Conservation (phyloP, 2,797 vertebrate genomes). For the Pseudotriccus pelzelni region DNA sequence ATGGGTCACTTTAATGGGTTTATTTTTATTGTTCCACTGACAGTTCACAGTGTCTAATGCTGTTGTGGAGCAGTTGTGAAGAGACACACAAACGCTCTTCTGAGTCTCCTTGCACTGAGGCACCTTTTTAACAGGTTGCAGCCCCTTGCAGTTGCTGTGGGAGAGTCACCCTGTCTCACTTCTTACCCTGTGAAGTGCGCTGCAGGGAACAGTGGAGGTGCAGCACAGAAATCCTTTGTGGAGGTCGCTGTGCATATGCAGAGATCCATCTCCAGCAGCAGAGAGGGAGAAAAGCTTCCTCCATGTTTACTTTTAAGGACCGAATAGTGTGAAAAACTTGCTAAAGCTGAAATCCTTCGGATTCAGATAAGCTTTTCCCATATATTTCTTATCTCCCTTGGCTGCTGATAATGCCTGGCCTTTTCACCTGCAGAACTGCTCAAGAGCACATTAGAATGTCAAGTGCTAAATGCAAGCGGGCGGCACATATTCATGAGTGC, state of each 20-base stretch:
- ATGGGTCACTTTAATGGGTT: not conserved
- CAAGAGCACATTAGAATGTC: slow-evolving; percentile 9
- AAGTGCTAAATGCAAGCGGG: not conserved
- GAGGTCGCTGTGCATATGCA: not conserved
- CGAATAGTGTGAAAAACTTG: not conserved
- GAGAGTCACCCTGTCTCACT: not conserved
- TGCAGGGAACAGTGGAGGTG: not conserved
- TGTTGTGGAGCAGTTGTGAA: not conserved
- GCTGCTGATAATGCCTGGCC: slow-evolving; percentile 39
- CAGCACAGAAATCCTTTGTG: not conserved
- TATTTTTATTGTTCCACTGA: not conserved
- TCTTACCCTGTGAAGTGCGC: not conserved
- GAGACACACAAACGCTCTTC: not conserved
- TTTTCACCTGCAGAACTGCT: slow-evolving; percentile 27
- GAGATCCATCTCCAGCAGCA: not conserved
- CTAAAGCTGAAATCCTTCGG: not conserved
- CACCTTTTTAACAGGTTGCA: not conserved
- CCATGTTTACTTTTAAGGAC: slow-evolving; percentile 13
- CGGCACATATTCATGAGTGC: not conserved
- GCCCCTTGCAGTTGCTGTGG: not conserved
- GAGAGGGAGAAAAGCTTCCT: not conserved
- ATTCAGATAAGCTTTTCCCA: slow-evolving; percentile 32
- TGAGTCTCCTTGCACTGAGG: not conserved
- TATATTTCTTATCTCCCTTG: slow-evolving; percentile 24
- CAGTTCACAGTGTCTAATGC: not conserved